Percentiles rank a stretch among this genome's conserved stretches.
Evolutionary conservation across 2,888 invertebrate genomes (phyloP).

Genomic region (Dolomedes plantarius): DNA sequence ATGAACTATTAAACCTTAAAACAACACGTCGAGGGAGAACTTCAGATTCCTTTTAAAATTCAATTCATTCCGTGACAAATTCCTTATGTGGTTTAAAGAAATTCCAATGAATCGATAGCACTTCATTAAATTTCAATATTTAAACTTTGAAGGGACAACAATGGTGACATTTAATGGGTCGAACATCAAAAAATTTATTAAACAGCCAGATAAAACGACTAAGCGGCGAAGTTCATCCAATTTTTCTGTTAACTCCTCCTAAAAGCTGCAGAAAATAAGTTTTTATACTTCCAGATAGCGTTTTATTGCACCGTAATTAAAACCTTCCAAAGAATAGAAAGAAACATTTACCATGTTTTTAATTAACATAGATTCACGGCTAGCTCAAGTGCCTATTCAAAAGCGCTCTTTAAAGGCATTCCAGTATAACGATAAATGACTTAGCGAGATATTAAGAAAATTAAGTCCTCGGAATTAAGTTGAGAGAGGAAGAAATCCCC

Average conservation of each 20-base stretch:
- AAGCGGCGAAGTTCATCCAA: not conserved
- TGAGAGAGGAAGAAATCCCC: constrained; percentile 37
- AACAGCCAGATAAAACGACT: not conserved
- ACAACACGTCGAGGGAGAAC: too few species aligned
- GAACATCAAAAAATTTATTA: not conserved
- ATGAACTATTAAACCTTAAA: too few species aligned
- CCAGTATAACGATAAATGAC: constrained; percentile 62
- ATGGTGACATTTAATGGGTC: not conserved
- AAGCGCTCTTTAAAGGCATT: constrained; percentile 4
- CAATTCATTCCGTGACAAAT: too few species aligned
- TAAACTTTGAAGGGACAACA: not conserved
- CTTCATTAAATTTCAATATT: not conserved
- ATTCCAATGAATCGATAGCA: too few species aligned
- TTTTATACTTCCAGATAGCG: not conserved
- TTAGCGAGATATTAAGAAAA: constrained; percentile 69
- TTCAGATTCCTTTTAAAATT: too few species aligned
- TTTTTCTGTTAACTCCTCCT: not conserved
- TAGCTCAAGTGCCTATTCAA: not conserved
- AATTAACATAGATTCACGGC: constrained; percentile 13
- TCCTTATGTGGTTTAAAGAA: too few species aligned
- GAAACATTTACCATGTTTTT: constrained; percentile 18
- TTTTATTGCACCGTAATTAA: constrained; percentile 9
- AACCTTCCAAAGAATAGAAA: not conserved
- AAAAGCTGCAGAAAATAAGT: constrained; percentile 14
- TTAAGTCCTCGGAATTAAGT: constrained; percentile 68